phyloP scores from a whole-genome alignment of 2,113 vertebrate species.

The Struthio camelus region DNA sequence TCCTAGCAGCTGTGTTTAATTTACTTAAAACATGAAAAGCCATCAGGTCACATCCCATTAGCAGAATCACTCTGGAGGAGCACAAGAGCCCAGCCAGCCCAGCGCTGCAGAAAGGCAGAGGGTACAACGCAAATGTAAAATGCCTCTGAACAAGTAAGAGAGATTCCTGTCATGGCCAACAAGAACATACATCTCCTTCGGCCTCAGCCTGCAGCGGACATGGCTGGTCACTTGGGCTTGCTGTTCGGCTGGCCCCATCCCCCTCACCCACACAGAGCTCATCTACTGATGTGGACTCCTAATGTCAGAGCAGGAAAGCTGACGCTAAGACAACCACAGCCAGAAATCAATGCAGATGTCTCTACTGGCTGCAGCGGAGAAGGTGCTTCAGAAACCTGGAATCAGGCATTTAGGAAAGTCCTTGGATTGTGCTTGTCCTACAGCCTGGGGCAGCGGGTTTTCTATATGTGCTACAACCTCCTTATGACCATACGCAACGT shows the following conservation, averaged over 20 bases:
- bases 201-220: fast-evolving
- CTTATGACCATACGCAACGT: fast-evolving
- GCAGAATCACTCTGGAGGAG: constrained; percentile 35
- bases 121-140: not conserved
- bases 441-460: not conserved
- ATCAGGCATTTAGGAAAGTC: not conserved
- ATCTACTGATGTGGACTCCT: not conserved
- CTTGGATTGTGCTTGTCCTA: not conserved
- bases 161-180: not conserved
- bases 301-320: not conserved
- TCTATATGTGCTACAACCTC: not conserved
- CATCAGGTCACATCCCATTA: constrained; percentile 67
- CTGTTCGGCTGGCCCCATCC: not conserved
- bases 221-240: not conserved
- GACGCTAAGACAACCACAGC: not conserved
- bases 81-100: not conserved
- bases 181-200: fast-evolving
- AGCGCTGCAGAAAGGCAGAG: not conserved
- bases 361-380: not conserved
- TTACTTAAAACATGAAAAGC: constrained; percentile 63
- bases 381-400: not conserved
- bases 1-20: constrained; percentile 69
- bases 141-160: not conserved
- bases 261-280: not conserved
- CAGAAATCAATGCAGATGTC: not conserved